phyloP scores from a whole-genome alignment of 2,797 vertebrate genomes.

The Petrocephalus sullivani region DNA sequence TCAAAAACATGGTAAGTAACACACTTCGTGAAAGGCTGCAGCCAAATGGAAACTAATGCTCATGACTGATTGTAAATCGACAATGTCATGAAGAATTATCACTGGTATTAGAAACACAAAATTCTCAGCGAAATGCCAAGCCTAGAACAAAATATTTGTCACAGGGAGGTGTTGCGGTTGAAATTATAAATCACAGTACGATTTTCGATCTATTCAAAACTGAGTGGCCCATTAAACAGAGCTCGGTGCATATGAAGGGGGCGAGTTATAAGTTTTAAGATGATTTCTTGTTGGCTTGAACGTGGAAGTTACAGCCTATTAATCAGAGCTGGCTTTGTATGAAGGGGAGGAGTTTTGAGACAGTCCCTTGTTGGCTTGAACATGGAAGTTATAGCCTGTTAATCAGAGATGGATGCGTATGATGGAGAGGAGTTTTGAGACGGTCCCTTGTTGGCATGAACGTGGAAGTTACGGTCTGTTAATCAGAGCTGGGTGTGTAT shows the following conservation, averaged over 20 bases:
- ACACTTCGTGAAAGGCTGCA: neutral
- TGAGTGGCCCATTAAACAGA: neutral
- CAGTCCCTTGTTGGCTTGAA: neutral
- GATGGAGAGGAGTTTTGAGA: neutral
- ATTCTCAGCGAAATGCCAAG: slow-evolving; percentile 1
- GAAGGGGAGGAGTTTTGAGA: neutral
- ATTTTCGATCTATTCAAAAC: neutral
- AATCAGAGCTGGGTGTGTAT: neutral
- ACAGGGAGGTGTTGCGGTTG: neutral
- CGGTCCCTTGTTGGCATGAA: neutral
- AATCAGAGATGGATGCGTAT: no score
- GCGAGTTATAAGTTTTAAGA: neutral
- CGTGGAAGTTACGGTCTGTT: neutral
- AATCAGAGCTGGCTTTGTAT: neutral
- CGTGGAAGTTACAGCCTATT: no score
- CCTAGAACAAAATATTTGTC: neutral
- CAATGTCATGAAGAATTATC: neutral
- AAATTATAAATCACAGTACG: neutral
- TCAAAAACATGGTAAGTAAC: neutral
- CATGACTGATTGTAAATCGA: neutral
- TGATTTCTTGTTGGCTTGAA: neutral
- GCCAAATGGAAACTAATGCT: neutral
- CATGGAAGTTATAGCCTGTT: no score
- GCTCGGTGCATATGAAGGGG: neutral
- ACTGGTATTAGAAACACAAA: neutral